Evolutionary conservation across 2,113 vertebrate genomes (phyloP).

Genomic region (Rallus limicola): DNA sequence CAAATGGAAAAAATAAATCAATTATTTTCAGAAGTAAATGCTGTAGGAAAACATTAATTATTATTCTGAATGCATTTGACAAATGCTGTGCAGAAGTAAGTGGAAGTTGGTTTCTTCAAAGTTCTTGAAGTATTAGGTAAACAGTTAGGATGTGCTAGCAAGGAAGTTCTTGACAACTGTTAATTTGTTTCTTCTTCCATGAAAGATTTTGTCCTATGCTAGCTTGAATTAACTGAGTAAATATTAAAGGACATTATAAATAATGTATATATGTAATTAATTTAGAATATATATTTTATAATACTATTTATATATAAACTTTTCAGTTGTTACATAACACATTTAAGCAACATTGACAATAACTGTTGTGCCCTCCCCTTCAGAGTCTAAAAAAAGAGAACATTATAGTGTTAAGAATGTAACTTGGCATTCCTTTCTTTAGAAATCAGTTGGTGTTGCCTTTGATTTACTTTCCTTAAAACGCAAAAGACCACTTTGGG

Average conservation of each 20-base stretch:
- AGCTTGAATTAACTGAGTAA: background rate
- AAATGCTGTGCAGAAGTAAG: background rate
- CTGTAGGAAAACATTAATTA: slow-evolving; percentile 5
- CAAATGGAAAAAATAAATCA: background rate
- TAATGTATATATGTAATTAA: background rate
- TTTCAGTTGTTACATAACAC: background rate
- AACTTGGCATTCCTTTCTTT: background rate
- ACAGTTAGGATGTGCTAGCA: background rate
- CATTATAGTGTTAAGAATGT: background rate
- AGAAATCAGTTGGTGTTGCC: background rate
- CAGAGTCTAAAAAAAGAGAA: background rate
- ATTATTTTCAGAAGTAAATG: background rate
- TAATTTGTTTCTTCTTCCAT: background rate
- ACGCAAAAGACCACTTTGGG: background rate
- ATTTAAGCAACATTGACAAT: background rate
- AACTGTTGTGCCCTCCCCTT: background rate
- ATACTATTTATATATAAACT: background rate
- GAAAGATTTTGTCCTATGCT: background rate
- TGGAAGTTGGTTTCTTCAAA: background rate
- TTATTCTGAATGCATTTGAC: slow-evolving; percentile 4
- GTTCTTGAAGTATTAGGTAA: background rate
- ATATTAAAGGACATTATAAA: background rate
- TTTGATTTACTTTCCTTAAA: background rate
- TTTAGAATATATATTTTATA: background rate
- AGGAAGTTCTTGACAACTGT: background rate